phyloP scores from a whole-genome alignment of 2,113 vertebrate species.

The Etheostoma cragini region DNA sequence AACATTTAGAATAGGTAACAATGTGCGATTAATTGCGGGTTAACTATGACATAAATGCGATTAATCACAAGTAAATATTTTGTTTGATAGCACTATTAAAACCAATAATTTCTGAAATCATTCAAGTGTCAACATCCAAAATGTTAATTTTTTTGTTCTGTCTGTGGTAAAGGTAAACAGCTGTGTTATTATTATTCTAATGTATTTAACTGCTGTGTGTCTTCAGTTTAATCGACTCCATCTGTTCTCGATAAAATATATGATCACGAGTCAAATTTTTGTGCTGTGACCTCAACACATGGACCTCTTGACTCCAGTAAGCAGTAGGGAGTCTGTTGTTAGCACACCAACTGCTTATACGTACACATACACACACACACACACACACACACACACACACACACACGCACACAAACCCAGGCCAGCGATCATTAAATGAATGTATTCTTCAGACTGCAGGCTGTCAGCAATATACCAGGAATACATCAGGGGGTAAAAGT shows the following conservation, averaged over 20 bases:
- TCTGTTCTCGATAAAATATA: conserved; percentile 31
- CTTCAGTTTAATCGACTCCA: conserved; percentile 21
- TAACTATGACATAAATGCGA: too few relatives aligned
- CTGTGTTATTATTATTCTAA: conserved; percentile 18
- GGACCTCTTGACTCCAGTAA: conserved; percentile 15
- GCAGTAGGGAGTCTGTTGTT: conserved; percentile 38
- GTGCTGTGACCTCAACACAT: conserved; percentile 46
- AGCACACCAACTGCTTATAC: conserved; percentile 39
- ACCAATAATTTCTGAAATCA: background rate
- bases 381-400: conserved; percentile 22
- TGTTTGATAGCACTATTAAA: too few relatives aligned
- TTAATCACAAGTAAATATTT: too few relatives aligned
- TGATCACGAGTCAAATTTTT: background rate
- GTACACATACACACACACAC: conserved; percentile 25
- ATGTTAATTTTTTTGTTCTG: background rate
- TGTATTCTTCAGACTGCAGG: conserved; percentile 67
- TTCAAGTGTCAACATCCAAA: background rate
- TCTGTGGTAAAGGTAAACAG: conserved; percentile 24
- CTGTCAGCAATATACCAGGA: conserved; percentile 72
- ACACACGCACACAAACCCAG: conserved; percentile 27
- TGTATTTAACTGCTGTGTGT: conserved; percentile 14
- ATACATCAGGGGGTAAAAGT: conserved; percentile 72
- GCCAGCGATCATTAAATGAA: conserved; percentile 68
- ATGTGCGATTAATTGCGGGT: too few relatives aligned
- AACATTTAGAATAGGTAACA: too few relatives aligned